Conservation (phyloP, 2,113 vertebrate genomes). For the Rana temporaria region DNA sequence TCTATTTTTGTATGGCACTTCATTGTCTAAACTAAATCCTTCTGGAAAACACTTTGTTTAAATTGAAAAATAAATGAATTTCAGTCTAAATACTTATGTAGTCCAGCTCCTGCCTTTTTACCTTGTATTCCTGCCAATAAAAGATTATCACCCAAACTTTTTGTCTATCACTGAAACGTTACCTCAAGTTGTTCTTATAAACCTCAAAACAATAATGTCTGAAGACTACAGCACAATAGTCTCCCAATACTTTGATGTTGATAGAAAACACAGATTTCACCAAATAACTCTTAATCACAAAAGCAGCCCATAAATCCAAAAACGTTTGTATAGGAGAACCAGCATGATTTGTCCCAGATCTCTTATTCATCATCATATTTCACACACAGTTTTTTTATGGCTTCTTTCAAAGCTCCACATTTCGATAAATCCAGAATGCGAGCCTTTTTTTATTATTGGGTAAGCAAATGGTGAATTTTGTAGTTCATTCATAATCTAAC, state of each 20-base stretch:
- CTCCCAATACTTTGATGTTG: constrained; percentile 48
- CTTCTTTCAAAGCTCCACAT: neutral
- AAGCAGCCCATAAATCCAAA: constrained; percentile 25
- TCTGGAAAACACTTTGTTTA: constrained; percentile 9
- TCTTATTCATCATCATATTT: constrained; percentile 19
- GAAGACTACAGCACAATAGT: constrained; percentile 37
- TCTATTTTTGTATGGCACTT: constrained; percentile 11
- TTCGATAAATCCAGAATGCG: neutral
- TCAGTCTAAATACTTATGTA: constrained; percentile 5
- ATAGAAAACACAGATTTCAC: constrained; percentile 48
- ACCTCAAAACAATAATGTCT: constrained; percentile 24
- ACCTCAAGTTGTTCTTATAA: constrained; percentile 29
- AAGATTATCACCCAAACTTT: constrained; percentile 51
- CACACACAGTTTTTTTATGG: constrained; percentile 5
- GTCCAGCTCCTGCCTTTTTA: constrained; percentile 35
- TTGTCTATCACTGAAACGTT: constrained; percentile 32
- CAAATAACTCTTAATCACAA: constrained; percentile 41
- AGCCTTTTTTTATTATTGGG: neutral
- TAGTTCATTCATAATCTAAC: neutral
- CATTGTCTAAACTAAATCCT: constrained; percentile 18
- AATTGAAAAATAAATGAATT: constrained; percentile 44
- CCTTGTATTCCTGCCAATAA: constrained; percentile 33
- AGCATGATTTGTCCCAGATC: constrained; percentile 46
- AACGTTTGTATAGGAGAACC: constrained; percentile 20
- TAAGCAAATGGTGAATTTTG: neutral